These are phyloP conservation scores for Eleutherodactylus coqui DNA, from an alignment of 2,797 vertebrate species.

Conservation along the genomic window DNA sequence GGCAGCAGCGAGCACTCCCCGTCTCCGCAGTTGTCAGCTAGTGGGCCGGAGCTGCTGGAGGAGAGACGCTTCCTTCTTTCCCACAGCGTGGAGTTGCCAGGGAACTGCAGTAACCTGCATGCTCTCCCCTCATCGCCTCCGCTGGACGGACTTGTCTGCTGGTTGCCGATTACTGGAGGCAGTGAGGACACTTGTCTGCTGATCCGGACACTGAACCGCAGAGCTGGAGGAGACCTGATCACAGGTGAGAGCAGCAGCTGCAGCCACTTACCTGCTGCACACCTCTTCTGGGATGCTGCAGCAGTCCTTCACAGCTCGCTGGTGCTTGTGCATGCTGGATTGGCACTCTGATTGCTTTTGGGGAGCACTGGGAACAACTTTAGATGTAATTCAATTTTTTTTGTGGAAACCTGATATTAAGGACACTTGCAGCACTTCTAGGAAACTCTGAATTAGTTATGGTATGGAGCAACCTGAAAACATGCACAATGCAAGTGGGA, in stretches of 20 bases:
- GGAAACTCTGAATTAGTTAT: not conserved
- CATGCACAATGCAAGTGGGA: not conserved
- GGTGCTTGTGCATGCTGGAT: not conserved
- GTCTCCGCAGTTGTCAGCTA: constrained; percentile 26
- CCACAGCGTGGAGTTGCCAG: constrained; percentile 62
- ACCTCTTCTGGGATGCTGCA: not conserved
- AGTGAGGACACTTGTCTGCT: not conserved
- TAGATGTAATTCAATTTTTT: too few species aligned
- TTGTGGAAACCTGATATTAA: too few species aligned
- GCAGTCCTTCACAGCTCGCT: not conserved
- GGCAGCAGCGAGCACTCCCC: constrained; percentile 27
- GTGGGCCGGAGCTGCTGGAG: constrained; percentile 41
- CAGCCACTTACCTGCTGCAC: not conserved
- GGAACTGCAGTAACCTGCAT: constrained; percentile 60
- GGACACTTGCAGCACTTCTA: not conserved
- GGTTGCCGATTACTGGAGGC: not conserved
- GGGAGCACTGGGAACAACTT: constrained; percentile 15
- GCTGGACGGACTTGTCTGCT: constrained; percentile 21
- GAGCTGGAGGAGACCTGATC: not conserved
- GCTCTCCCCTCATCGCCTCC: constrained; percentile 8
- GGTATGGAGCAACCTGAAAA: not conserved
- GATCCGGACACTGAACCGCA: not conserved
- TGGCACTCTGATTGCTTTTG: not conserved
- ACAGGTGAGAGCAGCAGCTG: constrained; percentile 34
- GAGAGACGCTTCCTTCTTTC: constrained; percentile 48